Percentiles rank a stretch among this genome's conserved stretches.
Evolutionary conservation across 1,140 invertebrate species (phyloP).

Genomic region (Drosophila sturtevanti): DNA sequence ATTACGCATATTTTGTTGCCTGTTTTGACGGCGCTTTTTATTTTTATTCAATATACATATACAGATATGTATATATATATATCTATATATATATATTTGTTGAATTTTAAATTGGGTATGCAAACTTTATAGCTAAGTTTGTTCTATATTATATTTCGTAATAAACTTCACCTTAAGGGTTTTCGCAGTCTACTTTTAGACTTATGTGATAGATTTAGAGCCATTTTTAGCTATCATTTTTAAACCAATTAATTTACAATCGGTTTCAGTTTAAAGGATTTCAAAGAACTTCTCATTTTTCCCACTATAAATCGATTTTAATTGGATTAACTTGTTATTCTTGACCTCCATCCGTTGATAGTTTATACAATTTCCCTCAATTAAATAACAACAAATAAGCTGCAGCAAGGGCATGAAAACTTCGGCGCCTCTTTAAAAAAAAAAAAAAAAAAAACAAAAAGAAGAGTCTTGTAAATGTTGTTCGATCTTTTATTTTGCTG

Average conservation of each 20-base stretch:
- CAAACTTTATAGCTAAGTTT: not conserved
- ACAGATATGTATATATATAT: too few relatives aligned
- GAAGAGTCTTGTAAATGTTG: conserved; percentile 20
- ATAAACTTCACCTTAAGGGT: too few relatives aligned
- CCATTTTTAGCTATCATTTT: not conserved
- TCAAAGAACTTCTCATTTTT: not conserved
- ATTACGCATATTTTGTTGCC: conserved; percentile 79
- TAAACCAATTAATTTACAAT: not conserved
- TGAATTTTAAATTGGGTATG: conserved; percentile 30
- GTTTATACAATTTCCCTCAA: conserved; percentile 41
- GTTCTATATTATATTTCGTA: too few relatives aligned
- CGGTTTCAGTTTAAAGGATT: not conserved
- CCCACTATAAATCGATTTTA: conserved; percentile 33
- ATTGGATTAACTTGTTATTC: conserved; percentile 28
- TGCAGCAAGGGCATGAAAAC: conserved; percentile 54
- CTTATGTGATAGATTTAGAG: not conserved
- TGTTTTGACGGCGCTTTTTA: conserved; percentile 74
- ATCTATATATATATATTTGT: too few relatives aligned
- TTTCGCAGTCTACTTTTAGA: too few relatives aligned
- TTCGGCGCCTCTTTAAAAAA: conserved; percentile 45
- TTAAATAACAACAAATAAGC: conserved; percentile 15
- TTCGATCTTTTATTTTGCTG: conserved; percentile 13
- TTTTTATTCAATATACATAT: conserved; percentile 55
- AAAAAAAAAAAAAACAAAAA: too few relatives aligned
- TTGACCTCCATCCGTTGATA: conserved; percentile 53